These are phyloP conservation scores for Limnephilus rhombicus DNA, from an alignment of 2,888 invertebrate species.

Conservation along the genomic window DNA sequence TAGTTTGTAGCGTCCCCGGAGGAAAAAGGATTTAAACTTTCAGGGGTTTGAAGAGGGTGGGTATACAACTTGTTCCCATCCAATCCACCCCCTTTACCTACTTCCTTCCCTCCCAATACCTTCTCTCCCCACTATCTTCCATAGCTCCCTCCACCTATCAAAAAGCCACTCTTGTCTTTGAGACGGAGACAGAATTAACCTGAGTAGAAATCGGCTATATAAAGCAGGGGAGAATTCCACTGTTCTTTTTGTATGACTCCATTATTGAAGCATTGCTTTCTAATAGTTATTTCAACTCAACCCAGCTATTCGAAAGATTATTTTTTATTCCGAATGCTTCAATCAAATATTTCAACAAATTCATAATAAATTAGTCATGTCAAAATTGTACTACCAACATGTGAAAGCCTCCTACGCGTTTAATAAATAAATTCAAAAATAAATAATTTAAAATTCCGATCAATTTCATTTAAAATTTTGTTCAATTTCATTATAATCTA, in stretches of 20 bases:
- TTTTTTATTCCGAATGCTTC: too few relatives aligned
- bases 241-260: neutral
- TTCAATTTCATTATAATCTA: too few relatives aligned
- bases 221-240: neutral
- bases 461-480: too few relatives aligned
- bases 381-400: too few relatives aligned
- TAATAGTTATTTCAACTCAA: too few relatives aligned
- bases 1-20: conserved; percentile 33
- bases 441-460: too few relatives aligned
- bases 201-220: conserved; percentile 44
- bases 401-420: too few relatives aligned
- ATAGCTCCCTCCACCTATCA: conserved; percentile 18
- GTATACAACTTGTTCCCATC: neutral
- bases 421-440: too few relatives aligned
- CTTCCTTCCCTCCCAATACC: neutral
- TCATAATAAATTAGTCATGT: too few relatives aligned
- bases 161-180: conserved; percentile 46
- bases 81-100: neutral
- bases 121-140: neutral
- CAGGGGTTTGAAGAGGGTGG: neutral
- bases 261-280: neutral
- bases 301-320: too few relatives aligned
- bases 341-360: too few relatives aligned
- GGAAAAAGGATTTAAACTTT: conserved; percentile 52
- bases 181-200: conserved; percentile 49